Base-by-base conservation (phyloP, 2,888 invertebrate genomes). In the Epinotia demarniana region DNA sequence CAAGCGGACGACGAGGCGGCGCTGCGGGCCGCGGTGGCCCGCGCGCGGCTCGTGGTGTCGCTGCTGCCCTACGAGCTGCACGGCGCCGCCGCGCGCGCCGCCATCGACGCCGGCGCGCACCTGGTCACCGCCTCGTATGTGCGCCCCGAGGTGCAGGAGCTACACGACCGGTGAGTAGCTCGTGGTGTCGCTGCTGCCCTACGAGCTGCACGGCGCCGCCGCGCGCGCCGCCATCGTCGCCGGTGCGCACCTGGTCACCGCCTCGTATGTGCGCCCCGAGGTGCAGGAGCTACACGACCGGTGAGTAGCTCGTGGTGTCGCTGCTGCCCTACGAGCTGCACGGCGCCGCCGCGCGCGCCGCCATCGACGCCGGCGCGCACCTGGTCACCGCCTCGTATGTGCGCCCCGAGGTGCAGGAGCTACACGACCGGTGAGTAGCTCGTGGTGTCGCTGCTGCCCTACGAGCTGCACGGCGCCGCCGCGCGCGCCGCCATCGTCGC, bases 81-180 rank as follows among this genome's bases (percentile, higher is more conserved):
- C 87, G 97, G 98, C 0, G 93, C 96, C 6, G 96, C 97, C 3
- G 99, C 99, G 0, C 95, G 96, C 82, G 96, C 96, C 19, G 99
- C 99, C 87, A 97, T 99, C 70, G 95, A 95, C n/a, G 95, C 97
- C 77, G 96, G 96, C 78, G 97, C 97, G 0, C 98, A 99, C 88
- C 96, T 99, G 96, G 99, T 99, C 19, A 99, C 99, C 0, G 99
- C 99, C 0, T 99, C 99, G 77, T 99, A 99, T 85, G 96, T 98
- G 73, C 97, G 97, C 13, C 97, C 98, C 1, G 96, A 97, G 83
- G 97, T 99, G 82, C 96, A 95, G 82, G 95, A 95, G 0, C 90
- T 99, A 12, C 96, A 99, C 83, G 94, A 97, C 58, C 95, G 95
- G 97, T 97, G 84, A 95, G 95, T 89, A 13, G 3, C 19, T 57